Conservation (phyloP, 2,888 invertebrate genomes). For the Clitarchus hookeri region DNA sequence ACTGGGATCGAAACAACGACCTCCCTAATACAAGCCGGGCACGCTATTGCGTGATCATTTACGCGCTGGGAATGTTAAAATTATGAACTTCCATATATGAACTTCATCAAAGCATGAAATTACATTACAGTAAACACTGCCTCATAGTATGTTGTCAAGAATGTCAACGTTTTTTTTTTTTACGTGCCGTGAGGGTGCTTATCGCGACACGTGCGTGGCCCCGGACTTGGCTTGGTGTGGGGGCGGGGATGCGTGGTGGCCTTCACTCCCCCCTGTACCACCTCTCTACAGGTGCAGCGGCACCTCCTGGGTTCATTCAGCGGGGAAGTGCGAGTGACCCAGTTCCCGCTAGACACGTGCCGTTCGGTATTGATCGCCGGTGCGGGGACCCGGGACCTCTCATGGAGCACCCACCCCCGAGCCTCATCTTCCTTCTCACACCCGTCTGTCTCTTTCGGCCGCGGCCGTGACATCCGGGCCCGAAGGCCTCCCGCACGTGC, state of each 20-base stretch:
- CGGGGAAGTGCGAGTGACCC: conserved; percentile 17
- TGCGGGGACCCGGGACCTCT: neutral
- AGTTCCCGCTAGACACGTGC: conserved; percentile 16
- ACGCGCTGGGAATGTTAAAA: too few species aligned
- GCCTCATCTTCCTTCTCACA: conserved; percentile 33
- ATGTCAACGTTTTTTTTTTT: neutral
- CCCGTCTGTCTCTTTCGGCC: conserved; percentile 40
- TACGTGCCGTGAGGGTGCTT: neutral
- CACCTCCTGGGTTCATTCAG: neutral
- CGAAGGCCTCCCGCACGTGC: too few species aligned
- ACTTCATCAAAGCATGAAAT: too few species aligned
- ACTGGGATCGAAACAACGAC: too few species aligned
- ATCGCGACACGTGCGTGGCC: neutral
- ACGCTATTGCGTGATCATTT: too few species aligned
- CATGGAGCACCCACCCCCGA: neutral
- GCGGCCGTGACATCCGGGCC: conserved; percentile 1
- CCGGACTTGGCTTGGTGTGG: neutral
- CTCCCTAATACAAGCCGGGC: too few species aligned
- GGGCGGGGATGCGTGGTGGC: neutral
- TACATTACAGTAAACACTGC: too few species aligned
- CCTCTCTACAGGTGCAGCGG: too few species aligned
- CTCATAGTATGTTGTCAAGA: too few species aligned
- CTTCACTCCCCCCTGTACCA: neutral
- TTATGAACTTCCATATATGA: too few species aligned
- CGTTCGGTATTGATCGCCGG: neutral